Base-by-base conservation (phyloP, 2,888 invertebrate genomes). In the Dasysyrphus tricinctus region DNA sequence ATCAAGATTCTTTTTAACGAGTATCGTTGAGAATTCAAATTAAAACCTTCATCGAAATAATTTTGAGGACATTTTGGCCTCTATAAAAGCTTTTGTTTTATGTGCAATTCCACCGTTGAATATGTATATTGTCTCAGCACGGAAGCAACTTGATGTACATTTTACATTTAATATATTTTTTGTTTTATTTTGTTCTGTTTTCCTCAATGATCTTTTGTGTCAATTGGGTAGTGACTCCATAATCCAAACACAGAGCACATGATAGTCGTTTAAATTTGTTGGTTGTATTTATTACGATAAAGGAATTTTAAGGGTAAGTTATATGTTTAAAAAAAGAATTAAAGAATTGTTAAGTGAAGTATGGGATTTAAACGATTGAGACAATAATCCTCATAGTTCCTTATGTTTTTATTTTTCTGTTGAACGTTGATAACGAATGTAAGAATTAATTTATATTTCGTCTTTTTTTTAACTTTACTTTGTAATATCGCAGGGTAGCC, bases 121-220 rank as follows among this genome's bases (percentile, higher is more conserved):
- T 12, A 3, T 19, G 49, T 32, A 34, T 37, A 49, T 67, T 67
- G 34, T 34, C 34, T 67, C 8, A 19, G 14, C 67, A 67, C 67
- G 49, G 34, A 56, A 65, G 16, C 34, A 29, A 34, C 54, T 63
- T 39, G 24, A 65, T 42, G 51, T 42, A 32, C 65, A 56, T 65
- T 76, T 57, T 49, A 67, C 34, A 32, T 39, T 56, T 19, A 42
- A 63, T 37, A 65, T n/a, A 14, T 14, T 29, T 54, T 29, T 14
- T 2, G 32, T 32, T 32, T 24, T 24, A 1, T 49, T 51, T 49
- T 49, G 1, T 80, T n/a, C n/a, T 73, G 29, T 70, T 44, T 37
- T 32, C 12, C 19, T 80, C 37, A 63, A 63, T 54, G 51, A 70
- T 74, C 75, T 70, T 79, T 70, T 79, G 80, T 80, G 80, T 70